A percentile compares a stretch with the other conserved stretches of the same genome.
Conservation (phyloP, 64 coral and sea anemone genomes). For the Actinia equina region DNA sequence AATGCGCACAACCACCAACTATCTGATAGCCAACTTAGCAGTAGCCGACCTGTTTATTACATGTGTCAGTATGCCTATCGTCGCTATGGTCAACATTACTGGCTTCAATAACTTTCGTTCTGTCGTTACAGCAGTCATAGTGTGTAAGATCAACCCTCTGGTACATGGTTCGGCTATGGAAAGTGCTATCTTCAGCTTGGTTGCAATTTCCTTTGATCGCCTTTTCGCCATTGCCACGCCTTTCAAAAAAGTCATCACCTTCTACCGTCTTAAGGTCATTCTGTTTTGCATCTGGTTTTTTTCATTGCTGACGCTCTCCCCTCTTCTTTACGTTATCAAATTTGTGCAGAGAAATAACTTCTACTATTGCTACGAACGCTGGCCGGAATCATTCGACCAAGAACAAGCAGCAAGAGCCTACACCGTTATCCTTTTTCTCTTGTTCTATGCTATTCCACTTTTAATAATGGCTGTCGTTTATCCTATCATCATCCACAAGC, state of each 20-base stretch:
- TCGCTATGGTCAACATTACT: slow-evolving; percentile 26
- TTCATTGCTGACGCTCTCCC: slow-evolving; percentile 5
- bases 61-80: slow-evolving; percentile 25
- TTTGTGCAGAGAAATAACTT: background rate
- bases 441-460: slow-evolving; percentile 46
- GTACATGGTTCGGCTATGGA: slow-evolving; percentile 23
- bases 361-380: slow-evolving; percentile 42
- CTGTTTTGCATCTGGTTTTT: slow-evolving; percentile 36
- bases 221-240: slow-evolving; percentile 34
- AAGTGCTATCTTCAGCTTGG: slow-evolving; percentile 38
- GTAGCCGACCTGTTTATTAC: slow-evolving; percentile 32
- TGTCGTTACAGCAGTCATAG: background rate
- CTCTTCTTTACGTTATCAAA: slow-evolving; percentile 37
- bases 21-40: slow-evolving; percentile 38
- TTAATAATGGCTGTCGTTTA: slow-evolving; percentile 32
- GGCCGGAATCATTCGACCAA: slow-evolving; percentile 32
- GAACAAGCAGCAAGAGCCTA: slow-evolving; percentile 15
- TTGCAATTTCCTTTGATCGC: slow-evolving; percentile 35
- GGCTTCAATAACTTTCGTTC: slow-evolving; percentile 9
- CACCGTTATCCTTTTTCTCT: slow-evolving; percentile 27
- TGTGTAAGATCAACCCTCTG: slow-evolving; percentile 52
- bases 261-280: slow-evolving; percentile 12
- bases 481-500: slow-evolving; percentile 13
- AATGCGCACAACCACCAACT: slow-evolving; percentile 32
- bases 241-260: slow-evolving; percentile 23